A percentile compares a stretch with the other conserved stretches of the same genome.
These are phyloP conservation scores for Pseudomugil gertrudae DNA, from an alignment of 2,797 vertebrate species.

Conservation along the genomic window DNA sequence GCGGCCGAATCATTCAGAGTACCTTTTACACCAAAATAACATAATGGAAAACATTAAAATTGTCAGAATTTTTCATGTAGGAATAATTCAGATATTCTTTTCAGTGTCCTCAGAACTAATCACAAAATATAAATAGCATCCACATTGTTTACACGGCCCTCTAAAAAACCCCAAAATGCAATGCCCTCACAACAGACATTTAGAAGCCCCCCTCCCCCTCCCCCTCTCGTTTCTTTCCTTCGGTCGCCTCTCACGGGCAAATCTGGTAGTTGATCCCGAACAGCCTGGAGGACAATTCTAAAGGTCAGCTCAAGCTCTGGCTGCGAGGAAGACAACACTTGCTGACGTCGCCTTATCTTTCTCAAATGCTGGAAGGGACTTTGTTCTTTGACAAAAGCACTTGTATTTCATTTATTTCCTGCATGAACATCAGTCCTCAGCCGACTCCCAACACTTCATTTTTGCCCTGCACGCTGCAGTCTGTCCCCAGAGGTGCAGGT, in stretches of 20 bases:
- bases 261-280: constrained; percentile 71
- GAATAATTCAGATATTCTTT: neutral
- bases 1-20: neutral
- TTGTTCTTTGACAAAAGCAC: constrained; percentile 58
- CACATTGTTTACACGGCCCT: neutral
- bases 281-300: constrained; percentile 73
- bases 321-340: constrained; percentile 67
- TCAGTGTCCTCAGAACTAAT: neutral
- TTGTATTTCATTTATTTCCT: constrained; percentile 75
- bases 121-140: neutral
- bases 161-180: neutral
- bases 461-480: constrained; percentile 20
- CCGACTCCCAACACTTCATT: constrained; percentile 34
- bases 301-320: constrained; percentile 72
- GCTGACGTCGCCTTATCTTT: constrained; percentile 78
- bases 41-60: neutral
- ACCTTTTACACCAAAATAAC: neutral
- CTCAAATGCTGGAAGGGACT: constrained; percentile 70
- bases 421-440: constrained; percentile 54
- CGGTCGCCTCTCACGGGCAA: constrained; percentile 43
- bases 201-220: constrained; percentile 29
- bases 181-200: neutral
- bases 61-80: neutral
- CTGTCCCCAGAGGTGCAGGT: constrained; percentile 59
- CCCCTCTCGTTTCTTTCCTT: constrained; percentile 3